Conservation (phyloP, 2,888 invertebrate species). For the Heteromyza rotundicornis region DNA sequence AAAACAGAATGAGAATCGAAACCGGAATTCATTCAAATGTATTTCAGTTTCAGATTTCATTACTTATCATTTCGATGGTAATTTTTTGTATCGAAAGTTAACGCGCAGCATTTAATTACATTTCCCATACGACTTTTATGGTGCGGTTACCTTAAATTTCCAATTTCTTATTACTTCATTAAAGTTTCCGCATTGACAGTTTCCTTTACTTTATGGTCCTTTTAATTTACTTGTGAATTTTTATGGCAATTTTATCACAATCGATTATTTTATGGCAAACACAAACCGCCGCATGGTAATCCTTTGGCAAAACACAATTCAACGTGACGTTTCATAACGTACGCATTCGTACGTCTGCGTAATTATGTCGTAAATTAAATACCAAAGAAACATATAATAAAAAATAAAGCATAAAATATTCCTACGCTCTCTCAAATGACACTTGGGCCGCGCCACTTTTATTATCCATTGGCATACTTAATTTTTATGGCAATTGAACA, state of each 20-base stretch:
- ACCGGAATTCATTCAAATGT: no score
- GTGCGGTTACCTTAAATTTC: no score
- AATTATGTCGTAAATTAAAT: slow-evolving; percentile 6
- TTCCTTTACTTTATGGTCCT: not conserved
- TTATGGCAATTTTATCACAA: not conserved
- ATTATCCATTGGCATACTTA: slow-evolving; percentile 7
- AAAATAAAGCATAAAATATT: slow-evolving; percentile 3
- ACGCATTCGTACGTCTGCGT: no score
- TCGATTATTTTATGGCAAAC: slow-evolving; percentile 1
- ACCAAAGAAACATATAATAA: not conserved
- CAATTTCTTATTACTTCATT: no score
- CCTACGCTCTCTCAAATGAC: not conserved
- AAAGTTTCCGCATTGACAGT: no score
- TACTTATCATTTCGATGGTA: no score
- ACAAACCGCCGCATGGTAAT: not conserved
- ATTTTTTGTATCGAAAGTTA: no score
- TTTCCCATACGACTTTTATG: no score
- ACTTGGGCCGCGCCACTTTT: not conserved
- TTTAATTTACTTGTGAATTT: slow-evolving; percentile 1
- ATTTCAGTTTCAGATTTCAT: no score
- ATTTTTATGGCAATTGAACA: slow-evolving; percentile 39
- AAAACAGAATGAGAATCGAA: no score
- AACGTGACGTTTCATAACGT: not conserved
- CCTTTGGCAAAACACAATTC: not conserved
- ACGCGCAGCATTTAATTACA: no score